Evolutionary conservation across 2,113 vertebrate genomes (phyloP).

Genomic region (Cynoglossus semilaevis): DNA sequence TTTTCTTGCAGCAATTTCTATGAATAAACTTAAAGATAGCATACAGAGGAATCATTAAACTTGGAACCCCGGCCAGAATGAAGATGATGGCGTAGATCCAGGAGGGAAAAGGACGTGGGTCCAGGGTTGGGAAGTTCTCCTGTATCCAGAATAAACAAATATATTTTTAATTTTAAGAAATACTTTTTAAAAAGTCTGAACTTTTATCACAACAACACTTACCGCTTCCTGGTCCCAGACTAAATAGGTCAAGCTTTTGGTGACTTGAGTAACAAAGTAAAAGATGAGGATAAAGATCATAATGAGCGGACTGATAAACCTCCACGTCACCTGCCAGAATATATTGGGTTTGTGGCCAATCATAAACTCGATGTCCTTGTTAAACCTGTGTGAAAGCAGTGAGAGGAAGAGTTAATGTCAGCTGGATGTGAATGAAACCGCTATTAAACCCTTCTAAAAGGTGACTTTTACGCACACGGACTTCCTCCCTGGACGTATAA

Average conservation of each 20-base stretch:
- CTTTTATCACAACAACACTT: constrained; percentile 53
- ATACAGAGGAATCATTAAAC: constrained; percentile 77
- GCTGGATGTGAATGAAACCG: constrained; percentile 2
- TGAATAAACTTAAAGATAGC: constrained; percentile 80
- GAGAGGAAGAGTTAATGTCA: constrained; percentile 6
- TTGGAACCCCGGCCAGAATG: constrained; percentile 83
- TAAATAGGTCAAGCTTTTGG: constrained; percentile 74
- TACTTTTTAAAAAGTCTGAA: background rate
- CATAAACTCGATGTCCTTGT: constrained; percentile 92
- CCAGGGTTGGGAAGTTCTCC: constrained; percentile 80
- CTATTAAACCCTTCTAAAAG: constrained; percentile 20
- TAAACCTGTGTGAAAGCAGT: constrained; percentile 81
- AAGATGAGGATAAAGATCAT: constrained; percentile 90
- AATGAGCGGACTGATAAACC: constrained; percentile 87
- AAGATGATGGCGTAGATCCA: constrained; percentile 86
- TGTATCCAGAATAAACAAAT: constrained; percentile 42
- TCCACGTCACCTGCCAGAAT: constrained; percentile 94
- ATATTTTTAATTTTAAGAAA: background rate
- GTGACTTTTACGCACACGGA: no score
- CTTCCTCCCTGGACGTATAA: constrained; percentile 14
- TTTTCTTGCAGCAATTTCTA: constrained; percentile 59
- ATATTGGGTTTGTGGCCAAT: constrained; percentile 92
- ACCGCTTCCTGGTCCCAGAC: constrained; percentile 83
- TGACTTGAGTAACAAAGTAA: constrained; percentile 85
- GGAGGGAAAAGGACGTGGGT: constrained; percentile 64